A percentile compares a stretch with the other conserved stretches of the same genome.
These are phyloP conservation scores for Philopedon plagiatum DNA, from an alignment of 2,888 invertebrate species.

Conservation along the genomic window DNA sequence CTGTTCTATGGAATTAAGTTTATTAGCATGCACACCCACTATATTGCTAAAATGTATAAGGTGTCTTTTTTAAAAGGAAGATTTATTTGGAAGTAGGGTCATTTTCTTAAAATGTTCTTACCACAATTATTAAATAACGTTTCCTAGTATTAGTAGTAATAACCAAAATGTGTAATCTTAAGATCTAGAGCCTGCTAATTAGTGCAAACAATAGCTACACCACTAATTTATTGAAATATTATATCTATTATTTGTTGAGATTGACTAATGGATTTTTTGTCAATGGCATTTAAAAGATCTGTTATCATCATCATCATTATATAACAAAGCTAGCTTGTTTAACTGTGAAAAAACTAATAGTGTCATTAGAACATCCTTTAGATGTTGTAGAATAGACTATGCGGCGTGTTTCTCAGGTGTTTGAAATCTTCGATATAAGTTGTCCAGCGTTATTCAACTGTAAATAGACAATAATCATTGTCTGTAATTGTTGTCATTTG, in stretches of 20 bases:
- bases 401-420: constrained; percentile 30
- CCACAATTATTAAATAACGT: too few species aligned
- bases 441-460: constrained; percentile 29
- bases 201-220: background rate
- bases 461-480: constrained; percentile 34
- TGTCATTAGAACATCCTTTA: constrained; percentile 5
- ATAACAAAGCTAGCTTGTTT: constrained; percentile 2
- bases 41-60: background rate
- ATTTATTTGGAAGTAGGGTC: too few species aligned
- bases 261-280: background rate
- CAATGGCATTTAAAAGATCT: constrained; percentile 7
- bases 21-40: background rate
- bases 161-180: background rate
- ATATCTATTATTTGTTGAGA: constrained; percentile 2
- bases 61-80: background rate
- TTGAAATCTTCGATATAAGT: constrained; percentile 13
- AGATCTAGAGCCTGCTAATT: background rate
- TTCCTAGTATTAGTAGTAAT: too few species aligned
- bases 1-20: background rate
- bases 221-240: background rate
- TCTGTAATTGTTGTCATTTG: constrained; percentile 39
- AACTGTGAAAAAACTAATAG: constrained; percentile 14
- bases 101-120: background rate
- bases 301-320: constrained; percentile 1
- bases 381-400: too few species aligned